phyloP scores from a whole-genome alignment of 2,113 vertebrate species.

The Platanista minor region DNA sequence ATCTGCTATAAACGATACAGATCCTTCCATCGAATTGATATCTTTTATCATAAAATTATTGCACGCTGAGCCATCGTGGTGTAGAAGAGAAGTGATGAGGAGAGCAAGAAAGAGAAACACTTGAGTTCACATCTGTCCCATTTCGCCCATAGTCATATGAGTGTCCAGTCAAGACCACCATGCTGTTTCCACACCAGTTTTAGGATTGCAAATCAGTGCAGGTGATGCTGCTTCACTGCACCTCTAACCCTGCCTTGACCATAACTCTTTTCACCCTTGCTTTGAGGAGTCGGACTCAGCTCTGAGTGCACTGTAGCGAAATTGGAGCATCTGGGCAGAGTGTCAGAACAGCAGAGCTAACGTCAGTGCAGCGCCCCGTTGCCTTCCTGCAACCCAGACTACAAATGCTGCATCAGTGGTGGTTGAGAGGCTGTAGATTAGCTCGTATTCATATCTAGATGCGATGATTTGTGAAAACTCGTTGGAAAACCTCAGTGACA shows the following conservation, averaged over 20 bases:
- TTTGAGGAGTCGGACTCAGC: constrained; percentile 65
- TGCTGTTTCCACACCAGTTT: constrained; percentile 51
- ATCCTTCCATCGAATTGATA: not conserved
- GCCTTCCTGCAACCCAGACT: constrained; percentile 62
- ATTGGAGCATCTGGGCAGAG: constrained; percentile 75
- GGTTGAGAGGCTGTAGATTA: constrained; percentile 56
- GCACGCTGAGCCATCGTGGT: not conserved
- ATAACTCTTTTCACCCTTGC: constrained; percentile 43
- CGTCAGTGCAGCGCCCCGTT: constrained; percentile 61
- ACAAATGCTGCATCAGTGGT: constrained; percentile 31
- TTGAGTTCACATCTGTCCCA: not conserved
- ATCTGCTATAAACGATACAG: not conserved
- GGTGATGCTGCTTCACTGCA: not conserved
- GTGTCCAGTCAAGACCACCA: constrained; percentile 38
- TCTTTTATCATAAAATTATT: constrained; percentile 32
- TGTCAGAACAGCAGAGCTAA: constrained; percentile 70
- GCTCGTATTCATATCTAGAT: constrained; percentile 21
- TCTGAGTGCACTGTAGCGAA: constrained; percentile 79
- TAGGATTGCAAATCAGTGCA: constrained; percentile 51
- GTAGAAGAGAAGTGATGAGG: not conserved
- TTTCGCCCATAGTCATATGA: not conserved
- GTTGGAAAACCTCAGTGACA: constrained; percentile 2
- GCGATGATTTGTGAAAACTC: not conserved
- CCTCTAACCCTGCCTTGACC: constrained; percentile 58
- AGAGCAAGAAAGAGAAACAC: not conserved